Conservation (phyloP, 2,113 vertebrate species). For the Lamprologus callipterus region DNA sequence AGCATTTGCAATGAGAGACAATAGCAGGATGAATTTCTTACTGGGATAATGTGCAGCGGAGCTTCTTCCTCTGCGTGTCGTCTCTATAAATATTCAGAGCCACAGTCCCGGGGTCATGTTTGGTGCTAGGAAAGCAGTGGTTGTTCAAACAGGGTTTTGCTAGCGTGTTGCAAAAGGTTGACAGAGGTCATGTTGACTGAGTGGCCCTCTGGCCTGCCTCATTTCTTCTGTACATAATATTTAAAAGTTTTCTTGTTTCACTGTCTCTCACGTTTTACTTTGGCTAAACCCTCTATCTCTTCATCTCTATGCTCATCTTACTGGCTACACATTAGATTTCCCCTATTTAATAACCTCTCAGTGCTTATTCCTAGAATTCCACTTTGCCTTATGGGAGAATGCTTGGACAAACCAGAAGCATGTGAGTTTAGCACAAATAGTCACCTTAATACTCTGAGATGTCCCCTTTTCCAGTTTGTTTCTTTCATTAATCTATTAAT, state of each 20-base stretch:
- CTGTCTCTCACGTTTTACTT: not conserved
- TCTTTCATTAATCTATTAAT: not conserved
- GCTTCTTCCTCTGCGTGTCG: slow-evolving; percentile 9
- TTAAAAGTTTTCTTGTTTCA: not conserved
- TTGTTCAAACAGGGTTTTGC: slow-evolving; percentile 29
- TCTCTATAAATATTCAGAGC: slow-evolving; percentile 48
- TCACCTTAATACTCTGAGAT: not conserved
- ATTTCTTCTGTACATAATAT: not conserved
- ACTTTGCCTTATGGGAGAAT: not conserved
- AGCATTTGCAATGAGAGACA: slow-evolving; percentile 13
- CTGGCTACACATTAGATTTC: not conserved
- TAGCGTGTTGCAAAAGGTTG: slow-evolving; percentile 2
- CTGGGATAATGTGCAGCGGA: slow-evolving; percentile 42
- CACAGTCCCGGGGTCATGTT: slow-evolving; percentile 4
- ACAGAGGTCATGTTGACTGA: slow-evolving; percentile 21
- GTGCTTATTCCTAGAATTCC: not conserved
- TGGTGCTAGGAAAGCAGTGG: not conserved
- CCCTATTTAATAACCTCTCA: not conserved
- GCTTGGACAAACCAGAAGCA: not conserved
- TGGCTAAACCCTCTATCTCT: not conserved
- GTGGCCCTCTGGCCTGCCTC: not conserved
- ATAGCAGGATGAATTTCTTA: slow-evolving; percentile 23
- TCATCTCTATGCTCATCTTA: not conserved
- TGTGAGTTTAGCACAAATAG: not conserved
- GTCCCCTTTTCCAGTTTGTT: not conserved